Conservation (phyloP, 2,113 vertebrate species). For the Hippocampus abdominalis region DNA sequence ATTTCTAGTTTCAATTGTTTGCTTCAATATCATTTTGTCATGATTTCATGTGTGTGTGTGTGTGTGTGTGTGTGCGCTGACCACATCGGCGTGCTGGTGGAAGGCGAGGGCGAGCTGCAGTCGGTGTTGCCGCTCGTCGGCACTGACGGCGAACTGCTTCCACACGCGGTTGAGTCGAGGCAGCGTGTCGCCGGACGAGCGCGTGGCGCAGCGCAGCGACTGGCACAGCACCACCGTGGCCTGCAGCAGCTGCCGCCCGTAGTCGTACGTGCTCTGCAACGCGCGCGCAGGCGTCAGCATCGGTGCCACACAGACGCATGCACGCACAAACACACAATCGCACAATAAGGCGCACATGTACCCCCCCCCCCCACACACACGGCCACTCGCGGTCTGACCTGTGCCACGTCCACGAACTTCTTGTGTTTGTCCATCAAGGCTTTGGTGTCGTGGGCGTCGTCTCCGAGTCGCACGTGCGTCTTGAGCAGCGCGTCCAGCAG, state of each 20-base stretch:
- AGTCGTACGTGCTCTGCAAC: conserved; percentile 92
- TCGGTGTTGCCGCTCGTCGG: conserved; percentile 87
- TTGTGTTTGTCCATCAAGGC: conserved; percentile 94
- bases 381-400: conserved; percentile 66
- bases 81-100: conserved; percentile 87
- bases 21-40: too few relatives aligned
- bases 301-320: too few relatives aligned
- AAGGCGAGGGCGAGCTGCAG: conserved; percentile 88
- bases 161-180: conserved; percentile 92
- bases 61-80: conserved; percentile 31
- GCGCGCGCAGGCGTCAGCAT: too few relatives aligned
- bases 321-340: too few relatives aligned
- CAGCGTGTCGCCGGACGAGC: conserved; percentile 93
- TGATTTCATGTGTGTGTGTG: too few relatives aligned
- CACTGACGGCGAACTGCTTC: conserved; percentile 93
- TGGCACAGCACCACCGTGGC: conserved; percentile 95
- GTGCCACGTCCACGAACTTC: conserved; percentile 98
- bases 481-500: conserved; percentile 92
- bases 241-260: conserved; percentile 94
- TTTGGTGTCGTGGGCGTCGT: conserved; percentile 91
- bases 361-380: too few relatives aligned
- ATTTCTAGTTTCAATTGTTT: too few relatives aligned
- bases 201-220: conserved; percentile 90
- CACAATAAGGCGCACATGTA: accelerated
- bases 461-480: conserved; percentile 89